Base-by-base conservation (phyloP, 2,113 vertebrate genomes). In the Agelaius phoeniceus region DNA sequence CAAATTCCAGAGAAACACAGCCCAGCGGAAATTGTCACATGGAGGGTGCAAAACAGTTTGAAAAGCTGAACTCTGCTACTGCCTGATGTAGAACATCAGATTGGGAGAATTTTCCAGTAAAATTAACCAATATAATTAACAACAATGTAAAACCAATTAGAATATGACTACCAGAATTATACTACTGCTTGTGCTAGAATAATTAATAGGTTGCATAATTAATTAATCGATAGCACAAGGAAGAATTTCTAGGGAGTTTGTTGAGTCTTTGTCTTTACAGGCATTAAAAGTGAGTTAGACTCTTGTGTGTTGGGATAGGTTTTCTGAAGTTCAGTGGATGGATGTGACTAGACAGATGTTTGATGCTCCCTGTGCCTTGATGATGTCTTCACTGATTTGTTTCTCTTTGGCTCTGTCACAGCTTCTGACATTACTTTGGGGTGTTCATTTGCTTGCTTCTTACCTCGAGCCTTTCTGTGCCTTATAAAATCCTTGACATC, bases 121-220 rank as follows among this genome's bases (percentile, higher is more conserved):
- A 84, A 92, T 74, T 77, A 80, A 67, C 35, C 7, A 71, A 52
- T 18, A 39, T 33, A 51, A 93, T 85, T 77, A 80, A 39, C 27
- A 85, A 48, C 15, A 81, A 44, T 22, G 10, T 69, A 85, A 78
- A 76, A 24, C 23, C 55, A 80, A 66, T 80, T 80, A 66, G 26
- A 76, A 93, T 77, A 87, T 44, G 6, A 79, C 19, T 67, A 55
- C 13, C 31, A 93, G 71, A 69, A 88, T 61, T 18, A 27, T 37
- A 37, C n/a, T 59, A 59, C 23, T 37, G 5, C 9, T 23, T 28
- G 8, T 57, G 65, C 10, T 6, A 9, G 63, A 73, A 76, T 86
- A 85, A 95, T 92, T 77, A 94, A 74, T 90, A 69, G 7, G 48
- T 46, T 67, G 28, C 83, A 73, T 76, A 92, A 81, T 86, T 94